Evolutionary conservation across 2,113 vertebrate genomes (phyloP), one percentile per base, ranked within the genome.

Genomic region (Dinomys branickii): DNA sequence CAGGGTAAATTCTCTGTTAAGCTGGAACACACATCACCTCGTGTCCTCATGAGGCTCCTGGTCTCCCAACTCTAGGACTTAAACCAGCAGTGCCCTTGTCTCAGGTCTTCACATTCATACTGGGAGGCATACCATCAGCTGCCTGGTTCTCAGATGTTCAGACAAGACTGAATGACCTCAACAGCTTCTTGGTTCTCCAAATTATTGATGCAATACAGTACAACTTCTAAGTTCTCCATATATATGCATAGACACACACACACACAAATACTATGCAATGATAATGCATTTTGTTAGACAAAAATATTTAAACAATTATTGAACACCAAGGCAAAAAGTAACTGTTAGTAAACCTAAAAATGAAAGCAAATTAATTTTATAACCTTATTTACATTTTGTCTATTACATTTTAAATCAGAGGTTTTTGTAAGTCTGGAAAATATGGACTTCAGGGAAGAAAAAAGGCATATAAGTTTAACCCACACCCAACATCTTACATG

Each of bases 351-450:
- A 91, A 41, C 38, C 24, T 17, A 35, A 85, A 85, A 80, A 59
- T 24, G 8, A 86, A 80, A 86, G 35, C 13, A 90, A 85, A 85
- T 16, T 77, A 5, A 67, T 80, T 58, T 80, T 95, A 69, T 50
- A 93, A 80, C 28, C 24, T 88, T 24, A 80, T 58, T n/a, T 93
- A 90, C 86, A 80, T 54, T 90, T 90, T 59, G 44, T 50, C 47
- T 47, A 33, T 58, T 50, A 59, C 35, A 91, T 26, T 52, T 84
- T 20, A 81, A 80, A 63, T 67, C 22, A 6, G 65, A 52, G 19
- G 2, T 30, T 47, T 93, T 73, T 67, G 77, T 67, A 82, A 88
- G 71, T 54, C 26, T 71, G 19, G 56, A 92, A 91, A 82, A 71
- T 22, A 19, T 11, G 12, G 11, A 81, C 54, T 88, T 82, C 7